Evolutionary conservation across 2,888 invertebrate genomes (phyloP).

Genomic region (Biston stratarius): DNA sequence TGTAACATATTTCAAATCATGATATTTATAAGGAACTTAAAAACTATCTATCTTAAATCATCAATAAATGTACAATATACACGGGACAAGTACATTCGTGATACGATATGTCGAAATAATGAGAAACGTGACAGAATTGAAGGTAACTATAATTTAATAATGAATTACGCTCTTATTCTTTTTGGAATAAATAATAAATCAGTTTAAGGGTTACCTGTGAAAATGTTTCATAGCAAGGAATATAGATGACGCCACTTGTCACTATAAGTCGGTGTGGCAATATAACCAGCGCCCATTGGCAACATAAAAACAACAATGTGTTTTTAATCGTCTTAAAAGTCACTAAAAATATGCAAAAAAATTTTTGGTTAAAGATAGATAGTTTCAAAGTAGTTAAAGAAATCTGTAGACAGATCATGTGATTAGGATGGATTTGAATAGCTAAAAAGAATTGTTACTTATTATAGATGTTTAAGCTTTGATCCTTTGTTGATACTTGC

Average conservation of each 20-base stretch:
- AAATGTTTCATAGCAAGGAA: too few species aligned
- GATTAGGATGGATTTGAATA: constrained; percentile 46
- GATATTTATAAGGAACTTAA: constrained; percentile 46
- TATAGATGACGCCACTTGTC: too few species aligned
- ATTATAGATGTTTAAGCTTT: constrained; percentile 30
- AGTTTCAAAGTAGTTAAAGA: constrained; percentile 36
- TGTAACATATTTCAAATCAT: constrained; percentile 51
- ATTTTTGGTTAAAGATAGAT: constrained; percentile 7
- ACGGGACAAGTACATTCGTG: background rate
- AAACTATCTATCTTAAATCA: constrained; percentile 10
- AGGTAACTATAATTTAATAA: too few species aligned
- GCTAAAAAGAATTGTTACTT: constrained; percentile 37
- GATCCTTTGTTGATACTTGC: constrained; percentile 23
- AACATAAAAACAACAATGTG: too few species aligned
- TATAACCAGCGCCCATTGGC: too few species aligned
- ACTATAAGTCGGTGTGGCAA: too few species aligned
- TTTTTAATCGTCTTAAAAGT: background rate
- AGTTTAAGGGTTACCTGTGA: too few species aligned
- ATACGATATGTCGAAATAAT: too few species aligned
- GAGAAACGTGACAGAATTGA: too few species aligned
- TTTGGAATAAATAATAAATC: too few species aligned
- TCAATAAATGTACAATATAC: background rate
- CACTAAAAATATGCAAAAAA: background rate
- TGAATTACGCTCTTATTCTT: too few species aligned
- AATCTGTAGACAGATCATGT: constrained; percentile 39